phyloP scores from a whole-genome alignment of 2,888 invertebrate genomes.

The Muschampia plurimacula region DNA sequence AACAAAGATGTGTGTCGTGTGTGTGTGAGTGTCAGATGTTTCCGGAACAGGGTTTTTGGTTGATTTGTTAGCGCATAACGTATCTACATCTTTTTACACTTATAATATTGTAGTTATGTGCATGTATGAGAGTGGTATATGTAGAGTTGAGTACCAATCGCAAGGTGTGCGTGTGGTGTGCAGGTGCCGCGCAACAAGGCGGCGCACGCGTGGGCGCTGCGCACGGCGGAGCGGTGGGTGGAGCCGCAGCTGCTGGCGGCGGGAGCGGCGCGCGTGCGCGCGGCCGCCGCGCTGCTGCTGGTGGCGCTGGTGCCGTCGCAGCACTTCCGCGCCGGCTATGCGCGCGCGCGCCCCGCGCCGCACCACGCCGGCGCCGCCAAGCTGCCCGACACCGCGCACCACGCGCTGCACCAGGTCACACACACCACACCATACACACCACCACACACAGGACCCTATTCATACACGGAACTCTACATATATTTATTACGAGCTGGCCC shows the following conservation, averaged over 20 bases:
- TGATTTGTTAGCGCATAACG: too few species aligned
- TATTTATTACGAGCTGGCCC: too few species aligned
- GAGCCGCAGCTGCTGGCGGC: conserved; percentile 95
- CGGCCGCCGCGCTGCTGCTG: conserved; percentile 94
- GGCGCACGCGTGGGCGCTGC: conserved; percentile 96
- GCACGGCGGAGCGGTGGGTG: conserved; percentile 96
- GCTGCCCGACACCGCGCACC: conserved; percentile 81
- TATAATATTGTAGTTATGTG: too few species aligned
- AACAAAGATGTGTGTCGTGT: too few species aligned
- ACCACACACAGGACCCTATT: too few species aligned
- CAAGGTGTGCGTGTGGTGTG: background rate
- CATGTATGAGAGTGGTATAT: too few species aligned
- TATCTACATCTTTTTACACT: too few species aligned
- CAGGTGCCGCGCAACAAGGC: conserved; percentile 93
- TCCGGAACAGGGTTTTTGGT: too few species aligned
- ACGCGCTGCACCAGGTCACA: conserved; percentile 82
- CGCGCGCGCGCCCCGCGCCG: conserved; percentile 84
- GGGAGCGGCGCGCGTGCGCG: conserved; percentile 93
- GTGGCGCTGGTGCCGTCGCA: conserved; percentile 96
- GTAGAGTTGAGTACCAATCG: too few species aligned
- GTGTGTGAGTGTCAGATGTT: too few species aligned
- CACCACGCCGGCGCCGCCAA: conserved; percentile 63
- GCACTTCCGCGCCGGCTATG: conserved; percentile 95
- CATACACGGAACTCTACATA: conserved; percentile 83
- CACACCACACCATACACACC: background rate